phyloP scores from a whole-genome alignment of 2,888 invertebrate genomes.

The Philereme transversata region DNA sequence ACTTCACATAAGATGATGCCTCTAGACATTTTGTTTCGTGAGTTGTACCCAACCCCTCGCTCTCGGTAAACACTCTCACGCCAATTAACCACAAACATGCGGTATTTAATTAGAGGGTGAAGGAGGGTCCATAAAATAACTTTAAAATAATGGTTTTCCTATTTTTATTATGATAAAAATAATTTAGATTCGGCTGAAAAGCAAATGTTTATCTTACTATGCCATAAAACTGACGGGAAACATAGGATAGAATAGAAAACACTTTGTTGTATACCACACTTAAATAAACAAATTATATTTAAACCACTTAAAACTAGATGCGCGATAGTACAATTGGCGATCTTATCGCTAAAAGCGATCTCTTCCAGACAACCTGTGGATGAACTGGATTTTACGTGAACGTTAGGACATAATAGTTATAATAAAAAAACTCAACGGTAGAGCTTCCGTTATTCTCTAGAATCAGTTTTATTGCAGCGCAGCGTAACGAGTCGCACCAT shows the following conservation, averaged over 20 bases:
- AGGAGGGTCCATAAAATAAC: constrained; percentile 34
- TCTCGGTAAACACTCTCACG: constrained; percentile 49
- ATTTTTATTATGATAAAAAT: background rate
- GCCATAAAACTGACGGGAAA: too few relatives aligned
- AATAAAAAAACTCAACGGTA: constrained; percentile 2
- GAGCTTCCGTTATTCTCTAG: constrained; percentile 32
- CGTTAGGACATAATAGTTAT: too few relatives aligned
- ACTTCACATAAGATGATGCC: constrained; percentile 50
- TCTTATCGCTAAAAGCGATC: too few relatives aligned
- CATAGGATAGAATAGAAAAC: too few relatives aligned
- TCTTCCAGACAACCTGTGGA: too few relatives aligned
- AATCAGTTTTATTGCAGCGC: constrained; percentile 49
- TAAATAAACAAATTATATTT: too few relatives aligned
- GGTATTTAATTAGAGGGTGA: constrained; percentile 53
- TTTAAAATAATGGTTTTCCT: constrained; percentile 11
- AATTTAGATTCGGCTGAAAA: too few relatives aligned
- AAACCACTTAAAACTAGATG: too few relatives aligned
- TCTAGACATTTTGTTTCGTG: constrained; percentile 39
- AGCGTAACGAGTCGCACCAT: constrained; percentile 48
- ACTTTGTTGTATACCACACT: too few relatives aligned
- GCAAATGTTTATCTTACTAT: too few relatives aligned
- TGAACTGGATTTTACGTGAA: too few relatives aligned
- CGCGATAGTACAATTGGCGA: too few relatives aligned
- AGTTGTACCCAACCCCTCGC: constrained; percentile 38
- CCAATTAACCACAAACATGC: constrained; percentile 55